A percentile compares a stretch with the other conserved stretches of the same genome.
Evolutionary conservation across 1,140 invertebrate genomes (phyloP).

Genomic region (Eumeta japonica): DNA sequence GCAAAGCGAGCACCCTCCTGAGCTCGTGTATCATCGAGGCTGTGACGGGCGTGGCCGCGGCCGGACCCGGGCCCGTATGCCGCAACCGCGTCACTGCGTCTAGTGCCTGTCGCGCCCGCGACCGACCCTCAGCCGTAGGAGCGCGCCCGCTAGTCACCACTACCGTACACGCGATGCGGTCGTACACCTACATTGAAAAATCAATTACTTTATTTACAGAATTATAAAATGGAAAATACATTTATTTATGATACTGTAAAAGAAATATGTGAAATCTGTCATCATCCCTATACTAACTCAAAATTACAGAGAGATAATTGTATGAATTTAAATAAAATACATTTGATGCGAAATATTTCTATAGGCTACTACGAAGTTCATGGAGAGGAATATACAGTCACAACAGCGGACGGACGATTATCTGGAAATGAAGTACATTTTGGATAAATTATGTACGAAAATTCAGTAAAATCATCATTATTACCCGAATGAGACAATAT

Average conservation of each 20-base stretch:
- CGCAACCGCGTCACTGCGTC: slow-evolving; percentile 74
- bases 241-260: not conserved
- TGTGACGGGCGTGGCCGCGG: slow-evolving; percentile 59
- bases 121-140: slow-evolving; percentile 77
- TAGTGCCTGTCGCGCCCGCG: slow-evolving; percentile 72
- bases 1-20: slow-evolving; percentile 72
- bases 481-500: too few relatives aligned
- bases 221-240: too few relatives aligned
- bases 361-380: too few relatives aligned
- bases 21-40: slow-evolving; percentile 65
- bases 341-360: too few relatives aligned
- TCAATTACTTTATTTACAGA: not conserved
- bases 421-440: too few relatives aligned
- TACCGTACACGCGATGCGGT: slow-evolving; percentile 77
- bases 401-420: too few relatives aligned
- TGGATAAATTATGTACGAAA: too few relatives aligned
- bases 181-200: slow-evolving; percentile 68
- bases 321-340: too few relatives aligned
- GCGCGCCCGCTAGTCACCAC: slow-evolving; percentile 69
- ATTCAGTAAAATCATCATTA: too few relatives aligned
- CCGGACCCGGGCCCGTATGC: slow-evolving; percentile 71
- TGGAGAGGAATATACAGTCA: too few relatives aligned
- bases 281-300: not conserved
- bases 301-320: too few relatives aligned
- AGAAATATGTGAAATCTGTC: not conserved